Evolutionary conservation across 2,888 invertebrate species (phyloP), one percentile per base, ranked within the genome.

Genomic region (Tholera decimalis): DNA sequence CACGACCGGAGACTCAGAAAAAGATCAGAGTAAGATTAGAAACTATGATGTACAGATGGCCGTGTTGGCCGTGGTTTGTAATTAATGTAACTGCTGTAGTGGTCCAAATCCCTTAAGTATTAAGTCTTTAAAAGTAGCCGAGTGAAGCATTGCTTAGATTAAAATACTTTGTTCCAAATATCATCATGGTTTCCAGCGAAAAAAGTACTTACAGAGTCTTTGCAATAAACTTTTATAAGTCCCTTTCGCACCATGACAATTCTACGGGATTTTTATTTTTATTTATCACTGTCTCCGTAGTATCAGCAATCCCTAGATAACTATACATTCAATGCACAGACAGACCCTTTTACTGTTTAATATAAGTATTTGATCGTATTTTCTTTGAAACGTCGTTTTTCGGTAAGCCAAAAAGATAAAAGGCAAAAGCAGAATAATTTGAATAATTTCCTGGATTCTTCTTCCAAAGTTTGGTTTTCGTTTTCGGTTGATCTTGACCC

Each of bases 261-360:
- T 69, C 41, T 63, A 41, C 49, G 41, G 30, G 18, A 24, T 41
- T 58, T 67, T 71, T 78, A 60, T 53, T 66, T 58, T 47, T 59
- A 65, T 73, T 61, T 80, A 77, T 68, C 44, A 60, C 60, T 44
- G 37, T 30, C 41, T 41, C 50, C 37, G 39, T 46, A 71, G 44
- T 61, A 53, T 43, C 49, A 44, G 41, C 11, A 46, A 57, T 80
- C 79, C 72, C 80, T 11, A 28, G 80, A 57, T 54, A 62, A 72
- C 78, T 55, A 72, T 57, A 62, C 47, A 60, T 63, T 71, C 60
- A 68, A 54, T 50, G 46, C 26, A 39, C 26, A 56, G 74, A 77
- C 70, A 77, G 76, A 71, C 64, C 62, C 80, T 74, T 74, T 74
- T 68, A 74, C 39, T 33, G 50, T 63, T 68, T 51, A 61, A n/a